phyloP scores from a whole-genome alignment of 1,140 invertebrate species.

The Heliconius melpomene region DNA sequence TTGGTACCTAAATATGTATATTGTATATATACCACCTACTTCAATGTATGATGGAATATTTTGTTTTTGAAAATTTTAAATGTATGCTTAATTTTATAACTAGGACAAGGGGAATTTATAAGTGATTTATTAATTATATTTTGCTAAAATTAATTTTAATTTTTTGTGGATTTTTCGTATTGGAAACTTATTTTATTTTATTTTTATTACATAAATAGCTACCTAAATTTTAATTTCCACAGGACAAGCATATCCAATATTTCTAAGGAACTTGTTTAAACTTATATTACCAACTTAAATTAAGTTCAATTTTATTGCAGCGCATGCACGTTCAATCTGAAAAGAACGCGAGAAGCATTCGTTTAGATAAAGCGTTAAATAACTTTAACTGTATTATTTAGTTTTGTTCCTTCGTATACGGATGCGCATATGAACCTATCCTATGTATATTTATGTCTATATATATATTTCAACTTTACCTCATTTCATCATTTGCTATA shows the following conservation, averaged over 20 bases:
- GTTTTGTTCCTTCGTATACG: not conserved
- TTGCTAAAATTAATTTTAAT: not conserved
- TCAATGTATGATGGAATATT: no score
- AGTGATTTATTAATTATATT: not conserved
- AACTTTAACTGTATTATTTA: conserved; percentile 6
- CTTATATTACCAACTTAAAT: conserved; percentile 9
- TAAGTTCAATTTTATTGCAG: conserved; percentile 9
- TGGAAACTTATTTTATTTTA: not conserved
- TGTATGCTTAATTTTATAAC: not conserved
- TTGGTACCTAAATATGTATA: not conserved
- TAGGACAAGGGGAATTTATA: not conserved
- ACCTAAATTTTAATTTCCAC: not conserved
- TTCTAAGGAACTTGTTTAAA: not conserved
- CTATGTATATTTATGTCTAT: no score
- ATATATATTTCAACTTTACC: no score
- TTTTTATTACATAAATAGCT: no score
- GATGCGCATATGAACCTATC: no score
- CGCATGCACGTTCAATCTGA: conserved; percentile 7
- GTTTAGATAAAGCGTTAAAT: conserved; percentile 9
- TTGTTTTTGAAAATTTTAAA: not conserved
- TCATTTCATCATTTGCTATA: no score
- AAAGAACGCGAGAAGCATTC: conserved; percentile 9
- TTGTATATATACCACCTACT: not conserved
- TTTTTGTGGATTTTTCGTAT: not conserved
- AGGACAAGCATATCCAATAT: not conserved